These are phyloP conservation scores for Blastobasis adustella DNA, from an alignment of 2,888 invertebrate species.

Conservation along the genomic window DNA sequence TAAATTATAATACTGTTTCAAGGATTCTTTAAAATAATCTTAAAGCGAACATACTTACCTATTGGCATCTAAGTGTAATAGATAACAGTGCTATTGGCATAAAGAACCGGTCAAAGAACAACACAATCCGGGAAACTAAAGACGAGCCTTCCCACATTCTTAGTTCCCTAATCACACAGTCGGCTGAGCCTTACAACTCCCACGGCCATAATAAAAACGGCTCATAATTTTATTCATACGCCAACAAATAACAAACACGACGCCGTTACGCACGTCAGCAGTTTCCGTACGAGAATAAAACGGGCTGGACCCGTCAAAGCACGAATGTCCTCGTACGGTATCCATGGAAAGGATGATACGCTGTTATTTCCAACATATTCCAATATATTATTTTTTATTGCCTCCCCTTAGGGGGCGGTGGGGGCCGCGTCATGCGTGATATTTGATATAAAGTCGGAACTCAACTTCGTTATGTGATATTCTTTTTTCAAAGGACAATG, in stretches of 20 bases:
- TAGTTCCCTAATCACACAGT: too few relatives aligned
- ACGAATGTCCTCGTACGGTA: conserved; percentile 57
- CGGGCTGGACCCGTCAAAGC: conserved; percentile 62
- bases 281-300: conserved; percentile 61
- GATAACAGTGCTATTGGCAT: too few relatives aligned
- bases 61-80: too few relatives aligned
- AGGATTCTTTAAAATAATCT: too few relatives aligned
- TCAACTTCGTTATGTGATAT: conserved; percentile 74
- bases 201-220: conserved; percentile 33
- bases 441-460: conserved; percentile 75
- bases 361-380: conserved; percentile 76
- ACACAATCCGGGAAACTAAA: too few relatives aligned
- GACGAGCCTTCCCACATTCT: too few relatives aligned
- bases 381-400: conserved; percentile 77
- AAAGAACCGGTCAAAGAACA: too few relatives aligned
- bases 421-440: conserved; percentile 70
- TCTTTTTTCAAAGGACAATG: conserved; percentile 74
- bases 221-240: conserved; percentile 53
- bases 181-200: conserved; percentile 32
- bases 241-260: conserved; percentile 50
- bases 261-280: conserved; percentile 55
- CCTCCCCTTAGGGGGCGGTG: conserved; percentile 38
- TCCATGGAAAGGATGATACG: conserved; percentile 69
- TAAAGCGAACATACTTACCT: too few relatives aligned
- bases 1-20: too few relatives aligned